Percentiles rank a stretch among this genome's conserved stretches.
Evolutionary conservation across 2,888 invertebrate genomes (phyloP).

Genomic region (Hipparchia sbordonii): DNA sequence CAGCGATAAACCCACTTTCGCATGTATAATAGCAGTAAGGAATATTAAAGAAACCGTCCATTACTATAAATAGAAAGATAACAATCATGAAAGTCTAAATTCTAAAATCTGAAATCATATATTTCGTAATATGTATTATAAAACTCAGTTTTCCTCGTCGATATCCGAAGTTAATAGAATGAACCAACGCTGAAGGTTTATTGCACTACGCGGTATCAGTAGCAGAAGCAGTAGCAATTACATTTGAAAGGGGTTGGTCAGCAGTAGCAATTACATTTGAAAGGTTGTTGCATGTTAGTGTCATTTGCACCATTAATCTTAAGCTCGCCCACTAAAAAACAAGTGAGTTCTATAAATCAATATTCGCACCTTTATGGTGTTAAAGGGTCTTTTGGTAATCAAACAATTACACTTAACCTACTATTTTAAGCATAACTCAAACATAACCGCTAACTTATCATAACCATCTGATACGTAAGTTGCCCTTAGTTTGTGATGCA

Average conservation of each 20-base stretch:
- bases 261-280: background rate
- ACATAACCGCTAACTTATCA: too few species aligned
- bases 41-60: background rate
- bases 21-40: too few species aligned
- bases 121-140: constrained; percentile 6
- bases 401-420: too few species aligned
- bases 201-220: background rate
- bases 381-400: too few species aligned
- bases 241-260: background rate
- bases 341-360: too few species aligned
- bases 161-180: background rate
- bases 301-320: too few species aligned
- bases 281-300: background rate
- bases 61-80: background rate
- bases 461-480: too few species aligned
- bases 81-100: background rate
- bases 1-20: too few species aligned
- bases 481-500: background rate
- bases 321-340: too few species aligned
- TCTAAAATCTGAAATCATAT: constrained; percentile 1
- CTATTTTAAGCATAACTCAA: too few species aligned
- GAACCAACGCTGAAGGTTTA: background rate
- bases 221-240: background rate
- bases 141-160: constrained; percentile 14
- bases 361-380: too few species aligned